Base-by-base conservation (phyloP, 2,888 invertebrate genomes). In the Marasmarcha lunaedactyla region DNA sequence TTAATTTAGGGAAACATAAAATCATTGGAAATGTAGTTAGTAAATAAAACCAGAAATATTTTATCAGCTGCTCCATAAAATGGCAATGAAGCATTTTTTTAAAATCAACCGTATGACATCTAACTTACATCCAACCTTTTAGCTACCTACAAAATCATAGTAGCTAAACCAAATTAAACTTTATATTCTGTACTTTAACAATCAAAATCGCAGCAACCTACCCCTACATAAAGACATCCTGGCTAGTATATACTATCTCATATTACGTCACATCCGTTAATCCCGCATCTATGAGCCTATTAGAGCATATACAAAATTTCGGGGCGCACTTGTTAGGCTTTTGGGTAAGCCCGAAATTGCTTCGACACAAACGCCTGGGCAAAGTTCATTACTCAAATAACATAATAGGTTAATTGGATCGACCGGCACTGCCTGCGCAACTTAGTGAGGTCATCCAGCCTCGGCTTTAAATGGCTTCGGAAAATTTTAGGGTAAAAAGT, bases 261-360 rank as follows among this genome's bases (percentile, higher is more conserved):
- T 25, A 56, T 81, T 79, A 73, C 46, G 20, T 20, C 3, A 62
- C 74, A 79, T 79, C 77, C 76, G 72, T 60, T 68, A 68, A 65
- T 63, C 66, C 62, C 51, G 65, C 69, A 67, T 71, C 40, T 12
- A 34, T 72, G 61, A 67, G 64, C 59, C 72, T 73, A 76, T 66
- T 69, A 68, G 68, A 68, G 62, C 57, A 70, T 74, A 71, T n/a
- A n/a, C n/a, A n/a, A n/a, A n/a, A n/a, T 77, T 74, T 69, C 74
- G 74, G 71, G 69, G 63, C 61, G 76, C 81, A 81, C 69, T 81
- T 81, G 55, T 49, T 61, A 53, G 81, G 81, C 73, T 81, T 81
- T 76, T n/a, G 30, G 11, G 68, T 67, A 76, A 79, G 68, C 63
- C 60, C 61, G 59, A 70, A 74, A 70, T 14, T 57, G 60, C 59